Evolutionary conservation across 2,888 invertebrate species (phyloP).

Genomic region (Erpobdella octoculata): DNA sequence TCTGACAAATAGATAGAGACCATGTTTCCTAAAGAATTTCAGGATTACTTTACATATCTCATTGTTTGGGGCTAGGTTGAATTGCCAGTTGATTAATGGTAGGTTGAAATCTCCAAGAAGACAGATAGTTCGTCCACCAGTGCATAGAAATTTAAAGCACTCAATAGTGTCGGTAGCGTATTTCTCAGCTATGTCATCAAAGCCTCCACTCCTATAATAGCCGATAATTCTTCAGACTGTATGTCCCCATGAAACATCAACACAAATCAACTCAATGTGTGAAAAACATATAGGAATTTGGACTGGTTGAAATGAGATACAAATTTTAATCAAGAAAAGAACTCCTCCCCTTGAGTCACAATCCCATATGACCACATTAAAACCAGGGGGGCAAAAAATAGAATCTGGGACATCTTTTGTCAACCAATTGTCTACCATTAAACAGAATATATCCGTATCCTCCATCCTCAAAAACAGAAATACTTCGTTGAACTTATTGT

Average conservation of each 20-base stretch:
- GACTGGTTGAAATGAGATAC: no score
- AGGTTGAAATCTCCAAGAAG: background rate
- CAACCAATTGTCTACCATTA: no score
- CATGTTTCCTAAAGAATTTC: background rate
- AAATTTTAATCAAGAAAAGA: no score
- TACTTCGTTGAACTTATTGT: no score
- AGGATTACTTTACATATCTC: background rate
- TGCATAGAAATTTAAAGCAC: background rate
- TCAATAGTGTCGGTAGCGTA: slow-evolving; percentile 5
- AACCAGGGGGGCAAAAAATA: no score
- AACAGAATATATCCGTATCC: no score
- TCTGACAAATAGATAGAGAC: background rate
- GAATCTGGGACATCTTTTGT: no score
- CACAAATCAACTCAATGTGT: no score
- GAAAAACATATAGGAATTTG: no score
- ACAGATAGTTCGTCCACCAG: background rate
- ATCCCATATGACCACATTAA: no score
- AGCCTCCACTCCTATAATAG: background rate
- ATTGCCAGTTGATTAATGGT: background rate
- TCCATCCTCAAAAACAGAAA: no score
- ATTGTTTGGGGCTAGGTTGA: background rate
- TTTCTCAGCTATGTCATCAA: background rate
- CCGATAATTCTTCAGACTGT: background rate
- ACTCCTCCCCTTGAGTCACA: no score
- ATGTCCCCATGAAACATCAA: background rate